Conservation (phyloP, 2,797 vertebrate species). For the Syngnathus acus region DNA sequence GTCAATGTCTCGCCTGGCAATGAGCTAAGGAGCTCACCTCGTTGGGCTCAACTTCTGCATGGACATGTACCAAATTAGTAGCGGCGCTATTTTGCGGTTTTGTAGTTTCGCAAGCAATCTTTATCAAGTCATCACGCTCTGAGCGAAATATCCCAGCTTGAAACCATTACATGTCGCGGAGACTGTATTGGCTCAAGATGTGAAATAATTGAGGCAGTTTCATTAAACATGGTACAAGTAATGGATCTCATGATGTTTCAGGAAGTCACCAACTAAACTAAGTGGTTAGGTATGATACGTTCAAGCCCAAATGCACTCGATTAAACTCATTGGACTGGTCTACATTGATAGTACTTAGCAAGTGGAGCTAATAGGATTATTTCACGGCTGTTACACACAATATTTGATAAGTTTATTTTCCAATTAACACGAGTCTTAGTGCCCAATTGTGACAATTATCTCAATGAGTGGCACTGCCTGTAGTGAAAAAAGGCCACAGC, state of each 20-base stretch:
- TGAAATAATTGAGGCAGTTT: slow-evolving; percentile 36
- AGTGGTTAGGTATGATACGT: slow-evolving; percentile 24
- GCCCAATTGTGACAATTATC: neutral
- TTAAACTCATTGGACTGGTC: slow-evolving; percentile 6
- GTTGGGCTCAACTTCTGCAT: neutral
- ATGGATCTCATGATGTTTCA: slow-evolving; percentile 37
- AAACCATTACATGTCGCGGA: slow-evolving; percentile 40
- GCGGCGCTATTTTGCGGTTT: neutral
- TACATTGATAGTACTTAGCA: neutral
- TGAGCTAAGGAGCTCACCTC: neutral
- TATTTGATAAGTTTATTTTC: neutral
- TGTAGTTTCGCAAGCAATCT: slow-evolving; percentile 42
- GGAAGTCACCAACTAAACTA: slow-evolving; percentile 25
- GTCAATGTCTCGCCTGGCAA: neutral
- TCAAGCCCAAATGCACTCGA: slow-evolving; percentile 14
- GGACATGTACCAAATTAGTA: neutral
- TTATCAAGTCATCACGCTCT: slow-evolving; percentile 28
- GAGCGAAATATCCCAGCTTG: slow-evolving; percentile 46
- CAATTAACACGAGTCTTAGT: neutral
- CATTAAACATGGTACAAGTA: slow-evolving; percentile 33
- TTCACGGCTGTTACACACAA: neutral
- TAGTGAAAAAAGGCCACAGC: neutral
- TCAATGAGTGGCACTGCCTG: neutral
- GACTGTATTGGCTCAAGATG: slow-evolving; percentile 53
- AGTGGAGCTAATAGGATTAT: slow-evolving; percentile 3